These are phyloP conservation scores for Trachelipus rathkii DNA, from an alignment of 1,140 invertebrate species.

Conservation along the genomic window DNA sequence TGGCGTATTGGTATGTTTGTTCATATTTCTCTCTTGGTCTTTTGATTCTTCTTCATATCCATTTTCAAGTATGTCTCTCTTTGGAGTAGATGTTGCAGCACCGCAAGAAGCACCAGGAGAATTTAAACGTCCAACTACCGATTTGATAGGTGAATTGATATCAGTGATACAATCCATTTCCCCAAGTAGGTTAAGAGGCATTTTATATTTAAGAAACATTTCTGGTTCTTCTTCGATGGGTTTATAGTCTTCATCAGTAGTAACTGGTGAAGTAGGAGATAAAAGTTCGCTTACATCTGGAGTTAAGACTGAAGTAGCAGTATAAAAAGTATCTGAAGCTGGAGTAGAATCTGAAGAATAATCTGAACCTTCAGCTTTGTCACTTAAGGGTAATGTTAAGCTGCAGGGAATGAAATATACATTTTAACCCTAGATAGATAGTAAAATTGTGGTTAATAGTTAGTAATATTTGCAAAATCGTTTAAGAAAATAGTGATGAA, in stretches of 20 bases:
- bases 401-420: conserved; percentile 16
- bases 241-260: conserved; percentile 25
- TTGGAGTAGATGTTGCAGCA: background rate
- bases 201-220: conserved; percentile 6
- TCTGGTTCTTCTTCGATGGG: conserved; percentile 12
- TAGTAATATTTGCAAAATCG: too few species aligned
- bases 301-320: conserved; percentile 36
- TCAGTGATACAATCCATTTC: conserved; percentile 9
- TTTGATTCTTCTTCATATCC: background rate
- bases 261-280: conserved; percentile 33
- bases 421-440: too few species aligned
- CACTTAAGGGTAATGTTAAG: conserved; percentile 30
- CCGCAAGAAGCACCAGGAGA: background rate
- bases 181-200: conserved; percentile 28
- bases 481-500: too few species aligned
- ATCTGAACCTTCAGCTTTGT: conserved; percentile 19
- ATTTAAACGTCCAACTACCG: background rate
- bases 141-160: conserved; percentile 28
- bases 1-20: background rate
- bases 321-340: conserved; percentile 40
- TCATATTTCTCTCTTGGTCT: background rate
- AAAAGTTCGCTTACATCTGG: conserved; percentile 33
- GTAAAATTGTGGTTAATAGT: too few species aligned
- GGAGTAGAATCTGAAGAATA: conserved; percentile 33
- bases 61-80: background rate